Percentiles rank a stretch among this genome's conserved stretches.
These are phyloP conservation scores for Plutomurus gul DNA, from an alignment of 1,140 invertebrate species.

Conservation along the genomic window DNA sequence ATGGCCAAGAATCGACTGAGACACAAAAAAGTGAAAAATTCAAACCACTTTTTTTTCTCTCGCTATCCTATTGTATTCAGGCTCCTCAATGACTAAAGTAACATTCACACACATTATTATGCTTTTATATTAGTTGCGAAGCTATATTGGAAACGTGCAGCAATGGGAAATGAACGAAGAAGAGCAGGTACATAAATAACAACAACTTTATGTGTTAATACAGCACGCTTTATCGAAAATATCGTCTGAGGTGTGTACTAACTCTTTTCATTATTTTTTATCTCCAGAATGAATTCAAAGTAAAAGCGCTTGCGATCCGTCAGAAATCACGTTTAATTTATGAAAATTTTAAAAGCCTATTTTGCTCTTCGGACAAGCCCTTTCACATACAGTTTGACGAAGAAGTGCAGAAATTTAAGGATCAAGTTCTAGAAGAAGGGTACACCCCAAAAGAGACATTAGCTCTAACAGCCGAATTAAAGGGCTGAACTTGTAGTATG, in stretches of 20 bases:
- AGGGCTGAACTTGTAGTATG: too few species aligned
- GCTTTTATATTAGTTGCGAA: slow-evolving; percentile 62
- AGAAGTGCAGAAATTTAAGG: slow-evolving; percentile 45
- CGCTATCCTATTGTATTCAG: too few species aligned
- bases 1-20: too few species aligned
- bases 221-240: neutral
- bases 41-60: too few species aligned
- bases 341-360: slow-evolving; percentile 42
- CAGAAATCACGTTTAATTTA: slow-evolving; percentile 45
- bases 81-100: too few species aligned
- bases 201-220: neutral
- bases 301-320: slow-evolving; percentile 39
- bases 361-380: slow-evolving; percentile 36
- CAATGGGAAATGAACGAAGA: slow-evolving; percentile 71
- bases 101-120: neutral
- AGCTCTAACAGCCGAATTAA: slow-evolving; percentile 14
- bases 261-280: neutral
- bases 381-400: slow-evolving; percentile 42
- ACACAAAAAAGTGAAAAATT: too few species aligned
- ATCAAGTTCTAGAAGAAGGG: neutral
- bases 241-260: neutral
- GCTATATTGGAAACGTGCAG: slow-evolving; percentile 74
- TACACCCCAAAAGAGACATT: slow-evolving; percentile 30
- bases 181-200: slow-evolving; percentile 56
- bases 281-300: slow-evolving; percentile 45